A percentile compares a stretch with the other conserved stretches of the same genome.
Evolutionary conservation across 92 coral and sea anemone species (phyloP).

Genomic region (Porites lobata): DNA sequence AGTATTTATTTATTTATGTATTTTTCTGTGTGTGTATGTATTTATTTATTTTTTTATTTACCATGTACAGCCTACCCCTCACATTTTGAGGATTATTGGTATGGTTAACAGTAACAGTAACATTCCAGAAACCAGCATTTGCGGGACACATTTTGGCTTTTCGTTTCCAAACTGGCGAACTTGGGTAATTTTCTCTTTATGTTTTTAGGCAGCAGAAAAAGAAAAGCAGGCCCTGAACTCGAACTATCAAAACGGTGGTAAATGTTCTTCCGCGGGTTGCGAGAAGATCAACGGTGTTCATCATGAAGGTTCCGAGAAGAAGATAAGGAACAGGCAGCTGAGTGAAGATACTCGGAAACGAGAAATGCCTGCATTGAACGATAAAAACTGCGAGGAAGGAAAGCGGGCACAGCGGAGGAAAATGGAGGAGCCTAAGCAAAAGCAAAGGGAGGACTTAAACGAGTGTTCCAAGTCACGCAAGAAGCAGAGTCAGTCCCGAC

Average conservation of each 20-base stretch:
- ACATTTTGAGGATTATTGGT: too few relatives aligned
- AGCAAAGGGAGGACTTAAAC: constrained; percentile 30
- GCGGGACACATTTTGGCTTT: too few relatives aligned
- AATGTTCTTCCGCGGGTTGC: constrained; percentile 11
- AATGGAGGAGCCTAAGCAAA: constrained; percentile 18
- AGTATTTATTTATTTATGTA: too few relatives aligned
- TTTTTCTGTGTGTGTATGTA: too few relatives aligned
- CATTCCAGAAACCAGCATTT: too few relatives aligned
- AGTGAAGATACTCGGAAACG: constrained; percentile 16
- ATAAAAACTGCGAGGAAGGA: constrained; percentile 17
- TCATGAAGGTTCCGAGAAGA: not conserved
- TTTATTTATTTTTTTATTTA: too few relatives aligned
- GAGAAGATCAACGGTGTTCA: constrained; percentile 29
- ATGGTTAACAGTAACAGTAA: too few relatives aligned
- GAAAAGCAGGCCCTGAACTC: constrained; percentile 13
- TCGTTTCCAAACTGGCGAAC: too few relatives aligned
- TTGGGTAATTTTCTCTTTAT: too few relatives aligned
- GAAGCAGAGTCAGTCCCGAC: constrained; percentile 33
- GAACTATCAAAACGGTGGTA: not conserved
- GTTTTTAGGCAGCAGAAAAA: constrained; percentile 45
- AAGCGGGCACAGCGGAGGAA: constrained; percentile 23
- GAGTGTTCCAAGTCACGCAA: constrained; percentile 46
- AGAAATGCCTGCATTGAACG: not conserved
- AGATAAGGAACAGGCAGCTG: not conserved
- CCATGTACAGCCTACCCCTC: too few relatives aligned